A percentile compares a stretch with the other conserved stretches of the same genome.
These are phyloP conservation scores for Dysmachus trigonus DNA, from an alignment of 2,888 invertebrate genomes.

Conservation along the genomic window DNA sequence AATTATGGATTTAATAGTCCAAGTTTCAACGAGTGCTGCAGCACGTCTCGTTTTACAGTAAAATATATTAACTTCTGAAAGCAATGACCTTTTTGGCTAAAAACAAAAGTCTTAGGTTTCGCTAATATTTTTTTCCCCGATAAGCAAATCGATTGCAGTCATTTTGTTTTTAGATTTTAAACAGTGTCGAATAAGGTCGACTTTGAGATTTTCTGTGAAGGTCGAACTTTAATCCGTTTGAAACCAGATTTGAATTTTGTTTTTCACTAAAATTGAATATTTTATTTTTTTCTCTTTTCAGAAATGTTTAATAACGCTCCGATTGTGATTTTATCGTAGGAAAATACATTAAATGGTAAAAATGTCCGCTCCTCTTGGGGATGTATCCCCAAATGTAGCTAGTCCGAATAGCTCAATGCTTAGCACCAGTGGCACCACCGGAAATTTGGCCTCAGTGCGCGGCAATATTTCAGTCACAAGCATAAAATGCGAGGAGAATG, in stretches of 20 bases:
- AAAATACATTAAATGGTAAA: constrained; percentile 18
- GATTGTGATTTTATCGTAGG: neutral
- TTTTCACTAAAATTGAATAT: neutral
- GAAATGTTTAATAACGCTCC: neutral
- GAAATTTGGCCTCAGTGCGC: constrained; percentile 54
- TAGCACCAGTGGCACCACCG: constrained; percentile 5
- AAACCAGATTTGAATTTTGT: neutral
- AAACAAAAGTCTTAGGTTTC: neutral
- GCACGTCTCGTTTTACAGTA: neutral
- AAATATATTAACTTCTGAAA: neutral
- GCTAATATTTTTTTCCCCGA: neutral
- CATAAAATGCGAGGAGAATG: constrained; percentile 69
- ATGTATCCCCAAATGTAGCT: constrained; percentile 36
- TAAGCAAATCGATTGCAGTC: neutral
- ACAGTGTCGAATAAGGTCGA: neutral
- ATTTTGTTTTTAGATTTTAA: neutral
- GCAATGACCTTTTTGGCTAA: constrained; percentile 13
- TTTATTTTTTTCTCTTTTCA: neutral
- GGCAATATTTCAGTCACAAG: constrained; percentile 80
- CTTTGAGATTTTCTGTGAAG: neutral
- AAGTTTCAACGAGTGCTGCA: neutral
- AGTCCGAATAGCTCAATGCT: constrained; percentile 36
- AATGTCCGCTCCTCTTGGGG: constrained; percentile 39
- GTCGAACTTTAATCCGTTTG: neutral
- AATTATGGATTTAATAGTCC: constrained; percentile 19